Evolutionary conservation across 2,888 invertebrate genomes (phyloP), one percentile per base, ranked within the genome.

Genomic region (Axea sp.): DNA sequence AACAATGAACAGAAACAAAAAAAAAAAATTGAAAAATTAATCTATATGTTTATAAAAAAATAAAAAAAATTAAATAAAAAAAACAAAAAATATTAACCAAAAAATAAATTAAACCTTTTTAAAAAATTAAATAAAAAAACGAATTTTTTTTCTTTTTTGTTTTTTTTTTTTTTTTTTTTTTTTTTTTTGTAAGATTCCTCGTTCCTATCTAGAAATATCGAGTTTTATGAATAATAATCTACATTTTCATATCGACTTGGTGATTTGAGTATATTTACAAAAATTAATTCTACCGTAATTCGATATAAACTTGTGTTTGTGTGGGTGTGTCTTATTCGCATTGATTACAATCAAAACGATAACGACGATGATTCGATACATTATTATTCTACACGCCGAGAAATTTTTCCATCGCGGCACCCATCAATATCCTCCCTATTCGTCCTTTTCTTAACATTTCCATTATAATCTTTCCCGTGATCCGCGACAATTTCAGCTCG

Each of bases 181-280:
- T 30, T 15, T 28, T 31, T 49, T 41, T 39, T 59, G 15, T 39
- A 33, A 31, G 22, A 4, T 41, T 62, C 14, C 28, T 33, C 33
- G 31, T 43, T 59, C 30, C 24, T 59, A 68, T 47, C 55, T 65
- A 37, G 45, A 67, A 47, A 67, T 67, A 57, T 47, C 41, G 57
- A 65, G 41, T 67, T 57, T 65, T 47, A 45, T 17, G 39, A 57
- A 67, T 37, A 55, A 55, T 47, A 47, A 57, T 68, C 68, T 68
- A 60, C 47, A 68, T 43, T 35, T 43, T 30, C 33, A 45, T 60
- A 60, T 28, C 37, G 30, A 53, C 24, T 28, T 64, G 53, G 22
- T 57, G 28, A 35, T 37, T 39, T 15, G 55, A 11, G 17, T 43
- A 59, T 68, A 59, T 68, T 59, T 68, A 68, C 68, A 68, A 43